Conservation (phyloP, 2,113 vertebrate genomes). For the Ctenomys sociabilis region DNA sequence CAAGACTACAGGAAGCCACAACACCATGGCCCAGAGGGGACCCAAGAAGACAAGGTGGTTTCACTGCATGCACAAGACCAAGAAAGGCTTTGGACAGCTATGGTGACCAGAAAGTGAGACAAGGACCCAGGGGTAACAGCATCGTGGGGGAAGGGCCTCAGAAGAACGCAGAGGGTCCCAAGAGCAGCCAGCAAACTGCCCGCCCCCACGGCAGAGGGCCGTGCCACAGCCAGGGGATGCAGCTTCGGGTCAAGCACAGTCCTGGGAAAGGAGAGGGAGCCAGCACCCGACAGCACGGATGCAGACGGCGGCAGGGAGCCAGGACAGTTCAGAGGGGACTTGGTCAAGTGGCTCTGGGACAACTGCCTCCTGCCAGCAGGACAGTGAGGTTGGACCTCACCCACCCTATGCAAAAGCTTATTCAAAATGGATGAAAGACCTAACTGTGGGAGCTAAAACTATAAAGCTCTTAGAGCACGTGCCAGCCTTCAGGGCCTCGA, state of each 20-base stretch:
- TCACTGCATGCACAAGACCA: neutral
- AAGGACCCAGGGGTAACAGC: neutral
- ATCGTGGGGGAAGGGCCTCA: too few species aligned
- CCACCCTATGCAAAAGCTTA: neutral
- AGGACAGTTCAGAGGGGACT: neutral
- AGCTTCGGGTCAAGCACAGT: neutral
- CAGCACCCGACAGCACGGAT: neutral
- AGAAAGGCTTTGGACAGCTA: neutral
- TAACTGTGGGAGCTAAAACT: neutral
- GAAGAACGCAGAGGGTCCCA: neutral
- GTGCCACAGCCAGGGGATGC: neutral
- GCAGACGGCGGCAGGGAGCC: neutral
- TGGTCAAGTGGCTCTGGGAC: neutral
- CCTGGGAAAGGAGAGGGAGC: neutral
- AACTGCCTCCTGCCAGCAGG: neutral
- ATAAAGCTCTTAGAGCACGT: neutral
- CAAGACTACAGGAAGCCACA: neutral
- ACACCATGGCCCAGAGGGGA: neutral
- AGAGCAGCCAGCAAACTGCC: neutral
- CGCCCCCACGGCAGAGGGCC: too few species aligned
- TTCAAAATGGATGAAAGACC: too few species aligned
- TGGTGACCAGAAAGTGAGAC: neutral
- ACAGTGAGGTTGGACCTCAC: neutral
- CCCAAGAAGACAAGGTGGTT: neutral
- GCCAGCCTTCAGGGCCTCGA: neutral